phyloP scores from a whole-genome alignment of 2,797 vertebrate species.

The Mus spretus region DNA sequence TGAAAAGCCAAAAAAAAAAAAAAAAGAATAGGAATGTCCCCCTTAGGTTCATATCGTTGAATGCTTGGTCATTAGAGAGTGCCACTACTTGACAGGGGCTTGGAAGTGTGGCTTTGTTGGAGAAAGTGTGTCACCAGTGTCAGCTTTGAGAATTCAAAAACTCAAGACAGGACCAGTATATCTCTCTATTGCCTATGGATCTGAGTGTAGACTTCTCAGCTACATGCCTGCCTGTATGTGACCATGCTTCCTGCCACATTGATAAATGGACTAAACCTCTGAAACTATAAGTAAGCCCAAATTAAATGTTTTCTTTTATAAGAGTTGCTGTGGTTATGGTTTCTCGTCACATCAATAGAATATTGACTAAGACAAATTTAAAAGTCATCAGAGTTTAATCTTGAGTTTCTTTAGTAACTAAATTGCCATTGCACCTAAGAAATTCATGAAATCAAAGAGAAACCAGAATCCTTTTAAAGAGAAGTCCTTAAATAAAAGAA shows the following conservation, averaged over 20 bases:
- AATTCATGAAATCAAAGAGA: slow-evolving; percentile 51
- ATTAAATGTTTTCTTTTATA: background rate
- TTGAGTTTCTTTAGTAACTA: slow-evolving; percentile 3
- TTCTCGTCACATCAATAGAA: background rate
- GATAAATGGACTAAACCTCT: background rate
- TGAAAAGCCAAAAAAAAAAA: too few species aligned
- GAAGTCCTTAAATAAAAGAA: background rate
- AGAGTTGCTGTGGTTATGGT: background rate
- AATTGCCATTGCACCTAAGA: background rate
- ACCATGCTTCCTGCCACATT: background rate
- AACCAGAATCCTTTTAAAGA: background rate
- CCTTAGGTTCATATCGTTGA: background rate
- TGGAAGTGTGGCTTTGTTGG: background rate
- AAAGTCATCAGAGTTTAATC: slow-evolving; percentile 6
- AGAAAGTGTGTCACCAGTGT: background rate
- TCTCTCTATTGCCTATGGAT: background rate
- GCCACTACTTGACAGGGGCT: background rate
- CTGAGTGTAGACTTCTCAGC: background rate
- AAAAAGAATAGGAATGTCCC: background rate
- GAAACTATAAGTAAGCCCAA: background rate
- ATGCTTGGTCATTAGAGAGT: background rate
- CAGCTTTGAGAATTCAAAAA: background rate
- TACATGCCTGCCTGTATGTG: background rate
- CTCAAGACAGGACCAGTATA: background rate
- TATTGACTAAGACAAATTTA: background rate